phyloP scores from a whole-genome alignment of 1,140 invertebrate genomes.

The Drosophila jambulina region DNA sequence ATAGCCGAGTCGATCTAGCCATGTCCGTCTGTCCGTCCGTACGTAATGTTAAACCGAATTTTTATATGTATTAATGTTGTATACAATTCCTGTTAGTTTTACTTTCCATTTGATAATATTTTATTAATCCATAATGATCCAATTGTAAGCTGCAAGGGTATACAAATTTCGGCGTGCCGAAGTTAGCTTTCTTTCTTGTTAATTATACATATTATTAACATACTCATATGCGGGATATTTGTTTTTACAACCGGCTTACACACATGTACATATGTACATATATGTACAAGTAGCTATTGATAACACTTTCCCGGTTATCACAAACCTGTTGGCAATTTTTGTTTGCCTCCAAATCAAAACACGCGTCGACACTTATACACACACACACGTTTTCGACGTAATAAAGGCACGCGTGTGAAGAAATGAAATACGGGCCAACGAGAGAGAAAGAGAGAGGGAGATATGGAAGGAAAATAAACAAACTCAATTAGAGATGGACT shows the following conservation, averaged over 20 bases:
- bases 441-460: background rate
- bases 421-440: background rate
- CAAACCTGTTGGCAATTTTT: conserved; percentile 25
- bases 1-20: too few species aligned
- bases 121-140: too few species aligned
- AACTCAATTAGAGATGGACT: conserved; percentile 8
- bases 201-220: conserved; percentile 8
- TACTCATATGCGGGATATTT: background rate
- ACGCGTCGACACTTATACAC: conserved; percentile 21
- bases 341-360: conserved; percentile 21
- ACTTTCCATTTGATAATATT: too few species aligned
- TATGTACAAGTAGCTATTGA: background rate
- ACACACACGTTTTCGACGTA: conserved; percentile 6
- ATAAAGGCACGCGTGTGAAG: conserved; percentile 14
- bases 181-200: too few species aligned
- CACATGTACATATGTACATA: background rate
- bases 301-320: conserved; percentile 28
- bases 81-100: too few species aligned
- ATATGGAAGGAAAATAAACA: conserved; percentile 14
- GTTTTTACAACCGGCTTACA: conserved; percentile 31
- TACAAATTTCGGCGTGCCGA: too few species aligned
- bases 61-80: too few species aligned
- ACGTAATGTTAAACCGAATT: too few species aligned
- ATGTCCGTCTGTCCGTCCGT: too few species aligned
- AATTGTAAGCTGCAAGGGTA: too few species aligned